These are phyloP conservation scores for Mechanitis mazaeus DNA, from an alignment of 2,888 invertebrate species.

Conservation along the genomic window DNA sequence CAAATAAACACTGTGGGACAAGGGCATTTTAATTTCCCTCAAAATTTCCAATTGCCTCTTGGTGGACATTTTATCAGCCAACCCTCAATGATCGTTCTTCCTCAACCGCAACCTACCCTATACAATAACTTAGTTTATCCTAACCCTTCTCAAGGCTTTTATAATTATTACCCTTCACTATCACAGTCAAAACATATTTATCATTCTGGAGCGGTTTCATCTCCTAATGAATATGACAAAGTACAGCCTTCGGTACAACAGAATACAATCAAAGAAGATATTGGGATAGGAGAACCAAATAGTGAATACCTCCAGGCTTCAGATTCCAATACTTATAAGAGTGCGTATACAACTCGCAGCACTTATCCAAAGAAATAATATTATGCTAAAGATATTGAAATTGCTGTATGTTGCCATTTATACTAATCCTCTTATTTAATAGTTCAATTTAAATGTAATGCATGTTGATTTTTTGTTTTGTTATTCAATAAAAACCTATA, in stretches of 20 bases:
- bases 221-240: constrained; percentile 56
- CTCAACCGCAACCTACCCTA: constrained; percentile 54
- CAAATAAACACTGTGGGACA: constrained; percentile 43
- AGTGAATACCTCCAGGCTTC: constrained; percentile 50
- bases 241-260: constrained; percentile 45
- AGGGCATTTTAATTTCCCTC: constrained; percentile 48
- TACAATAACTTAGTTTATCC: constrained; percentile 57
- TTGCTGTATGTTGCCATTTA: constrained; percentile 15
- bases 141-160: constrained; percentile 55
- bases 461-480: constrained; percentile 17
- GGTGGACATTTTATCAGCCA: constrained; percentile 53
- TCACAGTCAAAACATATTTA: constrained; percentile 56
- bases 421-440: constrained; percentile 18
- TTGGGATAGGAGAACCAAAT: constrained; percentile 47
- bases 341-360: constrained; percentile 46
- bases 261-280: constrained; percentile 57
- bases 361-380: constrained; percentile 29
- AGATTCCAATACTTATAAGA: constrained; percentile 56
- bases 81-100: constrained; percentile 57
- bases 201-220: constrained; percentile 43
- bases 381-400: constrained; percentile 9
- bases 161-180: constrained; percentile 59
- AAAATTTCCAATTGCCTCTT: constrained; percentile 47
- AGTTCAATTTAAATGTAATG: constrained; percentile 11
- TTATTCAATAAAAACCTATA: constrained; percentile 17